Conservation (phyloP, 2,113 vertebrate genomes). For the Cryptotis parvus region DNA sequence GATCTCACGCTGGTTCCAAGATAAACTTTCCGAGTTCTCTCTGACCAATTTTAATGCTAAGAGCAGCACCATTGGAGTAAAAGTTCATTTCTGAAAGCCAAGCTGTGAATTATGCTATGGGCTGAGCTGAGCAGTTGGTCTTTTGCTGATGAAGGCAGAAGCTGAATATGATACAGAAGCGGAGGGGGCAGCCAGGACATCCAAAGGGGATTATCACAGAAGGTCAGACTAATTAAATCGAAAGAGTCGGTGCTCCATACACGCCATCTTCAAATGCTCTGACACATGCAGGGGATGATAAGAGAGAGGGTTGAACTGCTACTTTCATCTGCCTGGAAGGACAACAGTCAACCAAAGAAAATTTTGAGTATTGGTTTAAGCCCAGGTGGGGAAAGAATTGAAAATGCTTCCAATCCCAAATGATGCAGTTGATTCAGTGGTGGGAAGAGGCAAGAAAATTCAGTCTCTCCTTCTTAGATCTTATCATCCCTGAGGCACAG, state of each 20-base stretch:
- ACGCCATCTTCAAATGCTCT: slow-evolving; percentile 84
- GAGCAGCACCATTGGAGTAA: slow-evolving; percentile 85
- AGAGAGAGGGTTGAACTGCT: slow-evolving; percentile 80
- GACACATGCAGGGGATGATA: slow-evolving; percentile 78
- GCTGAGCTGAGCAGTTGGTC: slow-evolving; percentile 82
- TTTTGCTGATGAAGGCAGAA: slow-evolving; percentile 83
- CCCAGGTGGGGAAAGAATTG: slow-evolving; percentile 24
- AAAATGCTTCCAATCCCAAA: slow-evolving; percentile 27
- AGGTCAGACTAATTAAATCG: slow-evolving; percentile 88
- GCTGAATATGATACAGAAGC: slow-evolving; percentile 80
- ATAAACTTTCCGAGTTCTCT: slow-evolving; percentile 88
- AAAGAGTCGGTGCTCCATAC: slow-evolving; percentile 82
- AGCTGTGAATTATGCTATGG: slow-evolving; percentile 80
- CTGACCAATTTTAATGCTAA: slow-evolving; percentile 85
- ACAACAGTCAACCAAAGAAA: slow-evolving; percentile 73
- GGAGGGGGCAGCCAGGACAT: slow-evolving; percentile 58
- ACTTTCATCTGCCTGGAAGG: slow-evolving; percentile 83
- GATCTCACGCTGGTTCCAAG: slow-evolving; percentile 85
- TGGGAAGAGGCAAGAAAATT: not conserved
- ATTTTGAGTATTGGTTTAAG: slow-evolving; percentile 69
- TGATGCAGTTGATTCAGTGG: slow-evolving; percentile 13
- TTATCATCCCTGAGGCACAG: not conserved
- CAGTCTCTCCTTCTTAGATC: not conserved
- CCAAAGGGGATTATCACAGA: slow-evolving; percentile 79
- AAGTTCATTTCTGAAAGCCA: slow-evolving; percentile 84